These are phyloP conservation scores for Ceratoteleas bidentatus DNA, from an alignment of 1,140 invertebrate species.

Conservation along the genomic window DNA sequence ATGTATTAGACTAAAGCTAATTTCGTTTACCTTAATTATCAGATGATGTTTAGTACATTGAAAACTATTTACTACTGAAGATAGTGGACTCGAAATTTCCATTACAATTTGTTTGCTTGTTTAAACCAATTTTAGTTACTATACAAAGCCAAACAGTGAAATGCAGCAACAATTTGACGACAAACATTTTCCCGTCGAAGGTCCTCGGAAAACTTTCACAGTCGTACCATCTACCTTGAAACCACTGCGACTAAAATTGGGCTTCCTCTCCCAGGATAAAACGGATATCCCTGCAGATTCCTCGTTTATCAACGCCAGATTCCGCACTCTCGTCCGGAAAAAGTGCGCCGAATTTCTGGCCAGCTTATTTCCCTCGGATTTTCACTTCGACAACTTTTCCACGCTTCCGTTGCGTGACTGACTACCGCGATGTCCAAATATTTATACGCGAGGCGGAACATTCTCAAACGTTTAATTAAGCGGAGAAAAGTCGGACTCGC, in stretches of 20 bases:
- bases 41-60: too few species aligned
- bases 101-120: too few species aligned
- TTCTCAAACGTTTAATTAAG: conserved; percentile 76
- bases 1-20: conserved; percentile 17
- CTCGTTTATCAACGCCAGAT: conserved; percentile 68
- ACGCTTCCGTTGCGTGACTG: neutral
- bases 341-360: neutral
- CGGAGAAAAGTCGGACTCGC: conserved; percentile 43
- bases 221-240: conserved; percentile 33
- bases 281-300: conserved; percentile 43
- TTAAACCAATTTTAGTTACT: too few species aligned
- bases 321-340: neutral
- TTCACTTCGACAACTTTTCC: neutral
- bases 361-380: neutral
- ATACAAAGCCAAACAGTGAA: too few species aligned
- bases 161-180: neutral
- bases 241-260: conserved; percentile 10
- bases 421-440: conserved; percentile 12
- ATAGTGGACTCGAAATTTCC: too few species aligned
- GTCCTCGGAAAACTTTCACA: conserved; percentile 11
- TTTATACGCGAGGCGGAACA: conserved; percentile 67
- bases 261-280: conserved; percentile 45
- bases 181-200: neutral
- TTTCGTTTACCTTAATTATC: conserved; percentile 6
- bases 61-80: too few species aligned